Conservation (phyloP, 2,888 invertebrate species). For the Brachynemurus nebulosus region DNA sequence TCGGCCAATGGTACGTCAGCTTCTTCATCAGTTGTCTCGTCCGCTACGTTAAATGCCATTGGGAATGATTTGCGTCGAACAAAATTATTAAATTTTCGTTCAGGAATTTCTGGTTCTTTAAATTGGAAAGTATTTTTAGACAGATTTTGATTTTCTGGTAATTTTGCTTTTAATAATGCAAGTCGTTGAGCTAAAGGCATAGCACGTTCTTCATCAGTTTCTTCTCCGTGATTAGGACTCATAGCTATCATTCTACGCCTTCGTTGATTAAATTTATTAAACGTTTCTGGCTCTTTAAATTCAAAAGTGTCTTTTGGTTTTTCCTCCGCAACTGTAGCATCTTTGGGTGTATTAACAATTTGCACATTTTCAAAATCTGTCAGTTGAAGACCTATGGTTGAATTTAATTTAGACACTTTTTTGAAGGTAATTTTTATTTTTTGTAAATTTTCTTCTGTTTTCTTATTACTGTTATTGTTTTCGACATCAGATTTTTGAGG, state of each 20-base stretch:
- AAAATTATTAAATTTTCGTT: not conserved
- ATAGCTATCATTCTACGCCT: no score
- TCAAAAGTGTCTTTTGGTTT: not conserved
- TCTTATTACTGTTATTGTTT: no score
- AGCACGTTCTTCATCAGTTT: not conserved
- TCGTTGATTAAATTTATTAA: no score
- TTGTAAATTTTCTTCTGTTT: not conserved
- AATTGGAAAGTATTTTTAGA: not conserved
- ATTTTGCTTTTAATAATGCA: not conserved
- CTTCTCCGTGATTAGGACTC: not conserved
- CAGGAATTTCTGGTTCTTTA: not conserved
- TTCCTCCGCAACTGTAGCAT: not conserved
- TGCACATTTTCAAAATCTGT: constrained; percentile 1
- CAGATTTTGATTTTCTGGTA: not conserved
- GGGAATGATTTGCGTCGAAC: not conserved
- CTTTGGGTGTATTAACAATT: not conserved
- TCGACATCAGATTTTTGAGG: no score
- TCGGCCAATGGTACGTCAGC: not conserved
- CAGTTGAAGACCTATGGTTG: not conserved
- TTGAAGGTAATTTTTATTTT: not conserved
- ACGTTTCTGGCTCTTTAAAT: not conserved
- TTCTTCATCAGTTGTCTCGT: not conserved
- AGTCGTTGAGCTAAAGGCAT: not conserved
- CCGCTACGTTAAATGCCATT: not conserved
- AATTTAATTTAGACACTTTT: not conserved